Conservation (phyloP, 2,113 vertebrate genomes). For the Manacus vitellinus region DNA sequence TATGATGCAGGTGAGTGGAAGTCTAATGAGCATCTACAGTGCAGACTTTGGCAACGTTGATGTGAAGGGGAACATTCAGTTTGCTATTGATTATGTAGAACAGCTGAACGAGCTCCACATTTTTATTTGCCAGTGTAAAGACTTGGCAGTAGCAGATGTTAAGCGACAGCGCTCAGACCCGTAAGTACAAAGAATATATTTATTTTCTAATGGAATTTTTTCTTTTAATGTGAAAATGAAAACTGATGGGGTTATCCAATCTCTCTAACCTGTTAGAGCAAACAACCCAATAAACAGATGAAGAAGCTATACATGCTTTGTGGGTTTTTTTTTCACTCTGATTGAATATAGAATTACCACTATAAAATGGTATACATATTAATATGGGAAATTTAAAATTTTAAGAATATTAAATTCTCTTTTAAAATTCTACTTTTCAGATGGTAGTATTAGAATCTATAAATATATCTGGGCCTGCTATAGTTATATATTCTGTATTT, state of each 20-base stretch:
- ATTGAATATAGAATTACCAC: background rate
- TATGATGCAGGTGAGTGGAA: slow-evolving; percentile 82
- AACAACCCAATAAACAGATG: background rate
- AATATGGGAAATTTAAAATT: background rate
- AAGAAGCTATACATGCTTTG: background rate
- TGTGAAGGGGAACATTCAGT: slow-evolving; percentile 88
- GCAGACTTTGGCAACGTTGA: slow-evolving; percentile 84
- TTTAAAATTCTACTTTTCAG: background rate
- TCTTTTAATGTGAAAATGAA: background rate
- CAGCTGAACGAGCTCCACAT: slow-evolving; percentile 89
- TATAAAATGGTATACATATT: background rate
- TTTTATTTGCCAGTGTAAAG: slow-evolving; percentile 89
- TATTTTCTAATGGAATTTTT: background rate
- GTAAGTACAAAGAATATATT: slow-evolving; percentile 75
- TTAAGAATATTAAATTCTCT: background rate
- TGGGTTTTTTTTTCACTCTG: background rate
- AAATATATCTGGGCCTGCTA: background rate
- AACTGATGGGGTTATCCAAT: background rate
- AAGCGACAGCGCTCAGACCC: slow-evolving; percentile 91
- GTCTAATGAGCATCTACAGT: slow-evolving; percentile 85
- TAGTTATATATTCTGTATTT: background rate
- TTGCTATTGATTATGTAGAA: slow-evolving; percentile 89
- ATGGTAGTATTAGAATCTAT: background rate
- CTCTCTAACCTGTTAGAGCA: background rate
- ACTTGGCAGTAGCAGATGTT: slow-evolving; percentile 84